Evolutionary conservation across 2,797 vertebrate genomes (phyloP).

Genomic region (Melanotaenia maccullochi): DNA sequence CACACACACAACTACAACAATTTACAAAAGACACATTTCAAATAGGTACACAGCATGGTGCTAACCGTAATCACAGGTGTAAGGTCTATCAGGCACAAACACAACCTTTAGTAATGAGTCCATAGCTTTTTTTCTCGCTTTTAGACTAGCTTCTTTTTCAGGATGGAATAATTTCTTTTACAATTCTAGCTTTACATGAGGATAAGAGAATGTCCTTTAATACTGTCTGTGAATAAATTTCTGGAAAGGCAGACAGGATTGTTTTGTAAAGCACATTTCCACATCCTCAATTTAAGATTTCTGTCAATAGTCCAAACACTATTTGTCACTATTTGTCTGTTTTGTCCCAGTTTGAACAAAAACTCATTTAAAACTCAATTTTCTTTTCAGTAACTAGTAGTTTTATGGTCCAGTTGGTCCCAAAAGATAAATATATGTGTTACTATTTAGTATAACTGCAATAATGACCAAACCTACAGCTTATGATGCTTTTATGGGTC

Average conservation of each 20-base stretch:
- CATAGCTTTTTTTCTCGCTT: not conserved
- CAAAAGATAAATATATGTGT: no score
- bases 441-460: no score
- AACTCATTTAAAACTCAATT: no score
- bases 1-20: not conserved
- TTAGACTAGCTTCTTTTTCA: no score
- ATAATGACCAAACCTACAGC: no score
- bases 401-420: no score
- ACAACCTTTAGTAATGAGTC: not conserved
- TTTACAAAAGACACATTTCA: not conserved
- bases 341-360: not conserved
- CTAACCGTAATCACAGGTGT: not conserved
- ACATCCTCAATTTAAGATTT: not conserved
- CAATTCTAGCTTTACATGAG: not conserved
- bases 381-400: no score
- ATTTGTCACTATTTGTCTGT: not conserved
- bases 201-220: not conserved
- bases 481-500: not conserved
- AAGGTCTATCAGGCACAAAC: not conserved
- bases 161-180: not conserved
- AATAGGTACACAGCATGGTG: not conserved
- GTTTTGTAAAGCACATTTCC: not conserved
- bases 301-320: not conserved
- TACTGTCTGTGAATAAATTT: not conserved
- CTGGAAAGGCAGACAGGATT: not conserved